These are phyloP conservation scores for Nasonia giraulti DNA, from an alignment of 1,140 invertebrate genomes.

Conservation along the genomic window DNA sequence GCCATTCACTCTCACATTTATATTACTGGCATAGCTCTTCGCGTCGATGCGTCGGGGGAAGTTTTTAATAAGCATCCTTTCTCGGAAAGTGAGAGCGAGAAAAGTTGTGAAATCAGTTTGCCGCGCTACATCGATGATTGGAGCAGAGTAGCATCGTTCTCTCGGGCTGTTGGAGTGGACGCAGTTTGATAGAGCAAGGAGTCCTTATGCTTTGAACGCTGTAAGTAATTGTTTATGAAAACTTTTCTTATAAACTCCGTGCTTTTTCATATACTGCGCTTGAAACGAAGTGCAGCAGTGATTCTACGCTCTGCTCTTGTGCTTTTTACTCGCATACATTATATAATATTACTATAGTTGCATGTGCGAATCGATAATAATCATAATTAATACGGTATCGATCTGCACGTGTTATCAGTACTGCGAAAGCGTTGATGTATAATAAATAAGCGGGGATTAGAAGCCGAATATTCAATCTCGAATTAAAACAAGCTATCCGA, in stretches of 20 bases:
- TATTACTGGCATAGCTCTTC: not conserved
- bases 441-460: not conserved
- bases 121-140: not conserved
- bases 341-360: too few relatives aligned
- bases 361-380: too few relatives aligned
- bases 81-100: not conserved
- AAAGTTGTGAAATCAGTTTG: not conserved
- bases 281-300: not conserved
- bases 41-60: not conserved
- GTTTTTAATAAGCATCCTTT: conserved; percentile 34
- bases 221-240: not conserved
- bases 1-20: not conserved
- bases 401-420: too few relatives aligned
- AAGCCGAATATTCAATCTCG: too few relatives aligned
- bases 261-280: conserved; percentile 16
- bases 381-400: too few relatives aligned
- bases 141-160: not conserved
- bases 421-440: not conserved
- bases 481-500: too few relatives aligned
- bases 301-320: not conserved
- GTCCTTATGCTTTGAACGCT: not conserved
- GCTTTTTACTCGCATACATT: too few relatives aligned
- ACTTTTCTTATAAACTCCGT: conserved; percentile 30
- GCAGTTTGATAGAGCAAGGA: not conserved
- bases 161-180: not conserved